Conservation (phyloP, 2,113 vertebrate species). For the Girardinichthys multiradiatus region DNA sequence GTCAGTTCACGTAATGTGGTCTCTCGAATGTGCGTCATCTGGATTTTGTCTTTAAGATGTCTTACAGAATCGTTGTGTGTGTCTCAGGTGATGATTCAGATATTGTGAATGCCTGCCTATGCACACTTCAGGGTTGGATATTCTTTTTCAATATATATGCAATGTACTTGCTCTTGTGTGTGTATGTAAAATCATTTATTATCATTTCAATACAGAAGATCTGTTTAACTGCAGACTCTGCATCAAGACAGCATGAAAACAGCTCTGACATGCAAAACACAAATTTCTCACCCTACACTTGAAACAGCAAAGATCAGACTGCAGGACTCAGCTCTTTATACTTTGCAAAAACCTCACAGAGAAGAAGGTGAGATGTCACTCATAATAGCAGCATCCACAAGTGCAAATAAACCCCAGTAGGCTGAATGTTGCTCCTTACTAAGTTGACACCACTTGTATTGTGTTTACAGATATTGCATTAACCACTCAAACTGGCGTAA, state of each 20-base stretch:
- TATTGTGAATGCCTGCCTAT: not conserved
- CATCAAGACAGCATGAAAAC: not conserved
- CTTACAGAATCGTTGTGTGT: slow-evolving; percentile 17
- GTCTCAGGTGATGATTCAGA: slow-evolving; percentile 22
- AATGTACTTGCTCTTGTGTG: not conserved
- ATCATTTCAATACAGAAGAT: not conserved
- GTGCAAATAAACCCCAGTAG: not conserved
- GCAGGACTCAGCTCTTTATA: not conserved
- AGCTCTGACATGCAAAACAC: not conserved
- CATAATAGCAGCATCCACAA: too few relatives aligned
- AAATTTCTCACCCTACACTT: not conserved
- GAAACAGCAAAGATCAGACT: not conserved
- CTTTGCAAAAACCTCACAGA: not conserved
- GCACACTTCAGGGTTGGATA: not conserved
- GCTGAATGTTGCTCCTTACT: not conserved
- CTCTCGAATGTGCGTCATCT: slow-evolving; percentile 2
- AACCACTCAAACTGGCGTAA: not conserved
- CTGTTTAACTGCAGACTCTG: not conserved
- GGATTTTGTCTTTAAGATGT: not conserved
- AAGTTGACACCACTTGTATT: not conserved
- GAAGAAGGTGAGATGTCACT: not conserved
- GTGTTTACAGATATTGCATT: not conserved
- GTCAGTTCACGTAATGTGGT: not conserved
- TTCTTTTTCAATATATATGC: not conserved
- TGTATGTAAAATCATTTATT: not conserved